These are phyloP conservation scores for human DNA, from an alignment of 2,113 vertebrate species.

Conservation along the genomic window DNA sequence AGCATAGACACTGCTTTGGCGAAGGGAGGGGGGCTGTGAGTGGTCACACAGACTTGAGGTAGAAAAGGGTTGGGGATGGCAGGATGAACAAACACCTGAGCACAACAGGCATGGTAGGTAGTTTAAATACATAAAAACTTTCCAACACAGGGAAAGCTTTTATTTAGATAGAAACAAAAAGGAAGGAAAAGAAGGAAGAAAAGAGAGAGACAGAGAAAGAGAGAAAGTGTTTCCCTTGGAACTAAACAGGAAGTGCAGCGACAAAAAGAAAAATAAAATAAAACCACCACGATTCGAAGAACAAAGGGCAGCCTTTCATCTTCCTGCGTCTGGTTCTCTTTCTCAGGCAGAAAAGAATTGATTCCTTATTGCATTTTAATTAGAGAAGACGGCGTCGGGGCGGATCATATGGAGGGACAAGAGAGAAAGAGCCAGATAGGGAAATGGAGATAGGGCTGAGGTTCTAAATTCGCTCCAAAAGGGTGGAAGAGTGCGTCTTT, in stretches of 20 bases:
- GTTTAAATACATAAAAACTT: conserved; percentile 85
- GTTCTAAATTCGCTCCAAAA: conserved; percentile 31
- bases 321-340: conserved; percentile 13
- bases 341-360: conserved; percentile 5
- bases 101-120: conserved; percentile 85
- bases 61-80: conserved; percentile 78
- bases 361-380: conserved; percentile 65
- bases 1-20: conserved; percentile 82
- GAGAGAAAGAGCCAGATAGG: background rate
- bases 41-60: conserved; percentile 87
- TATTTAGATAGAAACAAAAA: conserved; percentile 61
- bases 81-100: conserved; percentile 65
- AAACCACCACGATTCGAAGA: background rate
- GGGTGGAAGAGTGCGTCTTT: conserved; percentile 29
- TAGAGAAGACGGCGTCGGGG: background rate
- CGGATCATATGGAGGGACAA: too few relatives aligned
- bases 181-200: background rate
- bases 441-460: background rate
- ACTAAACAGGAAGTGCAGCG: conserved; percentile 62
- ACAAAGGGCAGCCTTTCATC: background rate
- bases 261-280: conserved; percentile 40
- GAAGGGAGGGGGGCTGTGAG: conserved; percentile 73
- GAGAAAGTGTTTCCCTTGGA: conserved; percentile 38
- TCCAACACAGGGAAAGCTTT: conserved; percentile 59
- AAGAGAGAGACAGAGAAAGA: background rate